Evolutionary conservation across 2,888 invertebrate species (phyloP), one percentile per base, ranked within the genome.

Genomic region (Leptinotarsa haldemani): DNA sequence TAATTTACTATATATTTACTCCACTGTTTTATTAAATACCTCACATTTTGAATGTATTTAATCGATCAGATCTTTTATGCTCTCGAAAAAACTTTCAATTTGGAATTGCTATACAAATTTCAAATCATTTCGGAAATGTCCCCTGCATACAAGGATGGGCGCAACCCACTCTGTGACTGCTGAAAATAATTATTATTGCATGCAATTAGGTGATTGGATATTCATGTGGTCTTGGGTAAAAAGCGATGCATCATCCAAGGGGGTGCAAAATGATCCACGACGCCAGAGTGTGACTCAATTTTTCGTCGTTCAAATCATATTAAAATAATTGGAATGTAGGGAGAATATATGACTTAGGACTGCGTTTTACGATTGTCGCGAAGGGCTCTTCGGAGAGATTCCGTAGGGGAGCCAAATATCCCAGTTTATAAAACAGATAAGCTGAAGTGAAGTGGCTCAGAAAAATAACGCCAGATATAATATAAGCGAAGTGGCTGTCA

Each of bases 281-380:
- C 40, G 25, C 61, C 16, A n/a, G 7, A 40, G 61, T 30, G 61
- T 61, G 61, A 61, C 61, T 61, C 61, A 61, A 61, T 61, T 61
- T 61, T 61, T 61, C 61, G 40, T 30, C 61, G 18, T n/a, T 61
- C 61, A 7, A n/a, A 61, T 40, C 61, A n/a, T 61, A 61, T 61
- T 61, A 61, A 61, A 40, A 61, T 61, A 61, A 61, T 61, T 61
- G 40, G 61, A 61, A 25, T 15, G 16, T 30, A 18, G 61, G 30
- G 61, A 61, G 61, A 30, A 16, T n/a, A 25, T 50, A 50, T 61
- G 61, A 61, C 61, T 61, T 30, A 61, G 40, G 12, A 61, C 30
- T n/a, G 61, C 61, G 30, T 40, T 61, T 61, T 61, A 61, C 30
- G 61, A 61, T 30, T 61, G 61, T 3, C 56, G 56, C 1, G 56